Percentiles rank a stretch among this genome's conserved stretches.
phyloP scores from a whole-genome alignment of 2,888 invertebrate species.

The Aspidapion aeneum region DNA sequence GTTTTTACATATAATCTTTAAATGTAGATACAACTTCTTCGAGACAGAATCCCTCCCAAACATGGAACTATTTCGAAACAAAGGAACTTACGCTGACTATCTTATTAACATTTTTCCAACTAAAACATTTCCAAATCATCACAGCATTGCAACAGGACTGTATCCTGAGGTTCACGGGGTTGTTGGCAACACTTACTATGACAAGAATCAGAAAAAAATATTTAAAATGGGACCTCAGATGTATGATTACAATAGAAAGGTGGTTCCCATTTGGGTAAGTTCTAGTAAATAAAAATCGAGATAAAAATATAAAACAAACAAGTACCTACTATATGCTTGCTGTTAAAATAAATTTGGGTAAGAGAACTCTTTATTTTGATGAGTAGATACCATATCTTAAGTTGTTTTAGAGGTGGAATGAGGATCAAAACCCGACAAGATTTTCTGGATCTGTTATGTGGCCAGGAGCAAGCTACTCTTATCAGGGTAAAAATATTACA shows the following conservation, averaged over 20 bases:
- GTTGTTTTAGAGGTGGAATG: constrained; percentile 55
- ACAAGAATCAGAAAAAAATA: constrained; percentile 45
- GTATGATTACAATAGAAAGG: constrained; percentile 55
- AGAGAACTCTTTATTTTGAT: no score
- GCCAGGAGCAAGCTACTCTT: constrained; percentile 59
- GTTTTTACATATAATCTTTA: not conserved
- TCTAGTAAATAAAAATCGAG: no score
- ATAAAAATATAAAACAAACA: no score
- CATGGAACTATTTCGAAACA: constrained; percentile 53
- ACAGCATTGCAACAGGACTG: constrained; percentile 66
- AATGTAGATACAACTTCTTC: constrained; percentile 56
- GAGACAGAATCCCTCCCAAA: constrained; percentile 55
- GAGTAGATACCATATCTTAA: no score
- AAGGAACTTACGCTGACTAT: constrained; percentile 57
- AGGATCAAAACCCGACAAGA: constrained; percentile 50
- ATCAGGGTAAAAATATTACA: constrained; percentile 51
- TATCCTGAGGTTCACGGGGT: constrained; percentile 68
- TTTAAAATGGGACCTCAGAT: constrained; percentile 45
- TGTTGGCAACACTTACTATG: constrained; percentile 59
- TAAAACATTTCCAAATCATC: constrained; percentile 74
- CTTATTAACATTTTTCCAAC: constrained; percentile 63
- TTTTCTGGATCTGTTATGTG: constrained; percentile 67
- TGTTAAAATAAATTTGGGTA: no score
- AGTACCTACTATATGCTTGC: no score
- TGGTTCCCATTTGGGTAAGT: constrained; percentile 59